Percentiles rank a stretch among this genome's conserved stretches.
Evolutionary conservation across 1,140 invertebrate species (phyloP).

Genomic region (Archivesica marissinica): DNA sequence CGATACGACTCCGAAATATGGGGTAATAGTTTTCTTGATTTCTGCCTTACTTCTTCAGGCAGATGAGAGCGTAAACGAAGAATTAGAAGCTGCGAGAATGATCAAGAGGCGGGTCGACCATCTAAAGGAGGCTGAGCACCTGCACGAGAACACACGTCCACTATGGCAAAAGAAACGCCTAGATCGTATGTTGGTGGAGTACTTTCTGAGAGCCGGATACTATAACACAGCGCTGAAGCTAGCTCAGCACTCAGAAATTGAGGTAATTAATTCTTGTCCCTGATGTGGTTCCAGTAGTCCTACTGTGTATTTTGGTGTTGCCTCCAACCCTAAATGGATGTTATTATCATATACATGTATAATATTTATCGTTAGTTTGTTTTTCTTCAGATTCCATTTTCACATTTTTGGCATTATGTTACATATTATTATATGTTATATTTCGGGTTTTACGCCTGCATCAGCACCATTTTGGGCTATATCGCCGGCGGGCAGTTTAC

Average conservation of each 20-base stretch:
- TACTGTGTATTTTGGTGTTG: no score
- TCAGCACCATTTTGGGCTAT: no score
- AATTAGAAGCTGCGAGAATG: conserved; percentile 92
- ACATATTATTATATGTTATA: not conserved
- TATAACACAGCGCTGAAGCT: conserved; percentile 95
- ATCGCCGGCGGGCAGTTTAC: no score
- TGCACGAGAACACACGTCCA: conserved; percentile 70
- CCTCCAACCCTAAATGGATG: no score
- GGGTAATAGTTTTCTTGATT: no score
- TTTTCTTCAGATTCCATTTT: no score
- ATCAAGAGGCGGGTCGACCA: conserved; percentile 96
- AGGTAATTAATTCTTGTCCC: conserved; percentile 79
- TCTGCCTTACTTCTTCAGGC: conserved; percentile 86
- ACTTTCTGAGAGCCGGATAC: conserved; percentile 96
- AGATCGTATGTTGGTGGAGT: conserved; percentile 98
- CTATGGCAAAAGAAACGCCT: conserved; percentile 93
- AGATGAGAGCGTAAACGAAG: conserved; percentile 95
- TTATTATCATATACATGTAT: no score
- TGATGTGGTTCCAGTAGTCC: no score
- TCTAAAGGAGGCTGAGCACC: conserved; percentile 91
- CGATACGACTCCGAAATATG: no score
- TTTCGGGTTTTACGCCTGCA: not conserved
- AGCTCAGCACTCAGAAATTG: conserved; percentile 93
- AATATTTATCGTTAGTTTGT: no score
- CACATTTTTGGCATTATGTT: not conserved